Evolutionary conservation across 2,797 vertebrate species (phyloP).

Genomic region (Sebastes matsubarae): DNA sequence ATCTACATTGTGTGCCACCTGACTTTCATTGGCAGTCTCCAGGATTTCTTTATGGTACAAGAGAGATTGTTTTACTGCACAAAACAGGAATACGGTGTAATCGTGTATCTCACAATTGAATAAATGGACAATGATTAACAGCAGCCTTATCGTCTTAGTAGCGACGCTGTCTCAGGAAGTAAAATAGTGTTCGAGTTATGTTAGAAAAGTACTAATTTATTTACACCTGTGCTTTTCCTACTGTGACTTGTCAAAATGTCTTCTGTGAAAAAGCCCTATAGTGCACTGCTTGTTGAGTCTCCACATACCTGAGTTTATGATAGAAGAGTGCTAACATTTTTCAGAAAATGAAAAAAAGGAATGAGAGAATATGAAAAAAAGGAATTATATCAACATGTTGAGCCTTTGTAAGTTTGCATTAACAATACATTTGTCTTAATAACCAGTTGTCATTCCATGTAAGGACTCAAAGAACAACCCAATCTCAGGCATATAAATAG

Average conservation of each 20-base stretch:
- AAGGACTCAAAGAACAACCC: background rate
- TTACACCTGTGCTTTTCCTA: background rate
- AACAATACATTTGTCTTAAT: background rate
- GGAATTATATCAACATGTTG: background rate
- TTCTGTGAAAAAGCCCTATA: background rate
- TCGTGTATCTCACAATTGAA: background rate
- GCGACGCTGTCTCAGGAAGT: background rate
- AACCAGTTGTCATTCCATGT: background rate
- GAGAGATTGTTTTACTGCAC: background rate
- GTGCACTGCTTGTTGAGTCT: background rate
- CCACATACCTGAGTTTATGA: background rate
- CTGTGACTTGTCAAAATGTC: background rate
- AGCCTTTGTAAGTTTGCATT: background rate
- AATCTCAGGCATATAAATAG: too few species aligned
- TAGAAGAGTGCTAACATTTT: background rate
- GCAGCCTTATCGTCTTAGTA: background rate
- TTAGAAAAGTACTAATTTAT: background rate
- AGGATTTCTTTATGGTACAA: background rate
- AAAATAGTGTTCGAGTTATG: background rate
- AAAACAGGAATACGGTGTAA: background rate
- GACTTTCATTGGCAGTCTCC: background rate
- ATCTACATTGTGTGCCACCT: background rate
- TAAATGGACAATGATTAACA: background rate
- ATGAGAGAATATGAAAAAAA: too few species aligned
- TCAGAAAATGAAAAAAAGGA: background rate